Conservation (phyloP, 2,113 vertebrate genomes). For the Heterocephalus glaber region DNA sequence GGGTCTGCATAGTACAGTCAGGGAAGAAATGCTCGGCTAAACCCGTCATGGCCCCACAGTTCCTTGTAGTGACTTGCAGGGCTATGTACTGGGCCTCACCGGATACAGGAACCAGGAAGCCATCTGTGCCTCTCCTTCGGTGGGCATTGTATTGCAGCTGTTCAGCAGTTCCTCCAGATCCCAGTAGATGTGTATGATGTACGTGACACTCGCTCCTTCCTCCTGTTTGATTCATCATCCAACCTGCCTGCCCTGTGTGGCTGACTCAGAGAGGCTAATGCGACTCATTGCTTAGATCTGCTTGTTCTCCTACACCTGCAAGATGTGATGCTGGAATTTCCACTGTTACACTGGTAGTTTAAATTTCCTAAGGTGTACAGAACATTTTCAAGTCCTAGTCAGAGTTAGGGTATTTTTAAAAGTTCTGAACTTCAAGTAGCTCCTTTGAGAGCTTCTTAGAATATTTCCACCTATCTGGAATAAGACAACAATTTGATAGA, state of each 20-base stretch:
- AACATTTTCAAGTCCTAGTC: not conserved
- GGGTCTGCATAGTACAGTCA: not conserved
- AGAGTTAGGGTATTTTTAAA: not conserved
- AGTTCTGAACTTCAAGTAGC: not conserved
- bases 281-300: not conserved
- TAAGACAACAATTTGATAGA: not conserved
- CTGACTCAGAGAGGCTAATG: not conserved
- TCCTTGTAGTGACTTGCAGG: not conserved
- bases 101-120: not conserved
- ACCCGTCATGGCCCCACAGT: not conserved
- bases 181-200: not conserved
- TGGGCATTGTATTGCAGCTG: not conserved
- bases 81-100: no score
- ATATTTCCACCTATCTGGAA: not conserved
- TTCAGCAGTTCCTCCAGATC: not conserved
- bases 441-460: not conserved
- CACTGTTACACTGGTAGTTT: not conserved
- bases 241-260: no score
- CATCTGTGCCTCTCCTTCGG: not conserved
- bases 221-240: not conserved
- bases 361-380: not conserved
- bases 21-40: fast-evolving
- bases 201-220: not conserved
- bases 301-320: not conserved
- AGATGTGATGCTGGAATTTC: not conserved